Evolutionary conservation across 53 echinoderm and acorn worm genomes (phyloP).

Genomic region (Luidia sarsii): DNA sequence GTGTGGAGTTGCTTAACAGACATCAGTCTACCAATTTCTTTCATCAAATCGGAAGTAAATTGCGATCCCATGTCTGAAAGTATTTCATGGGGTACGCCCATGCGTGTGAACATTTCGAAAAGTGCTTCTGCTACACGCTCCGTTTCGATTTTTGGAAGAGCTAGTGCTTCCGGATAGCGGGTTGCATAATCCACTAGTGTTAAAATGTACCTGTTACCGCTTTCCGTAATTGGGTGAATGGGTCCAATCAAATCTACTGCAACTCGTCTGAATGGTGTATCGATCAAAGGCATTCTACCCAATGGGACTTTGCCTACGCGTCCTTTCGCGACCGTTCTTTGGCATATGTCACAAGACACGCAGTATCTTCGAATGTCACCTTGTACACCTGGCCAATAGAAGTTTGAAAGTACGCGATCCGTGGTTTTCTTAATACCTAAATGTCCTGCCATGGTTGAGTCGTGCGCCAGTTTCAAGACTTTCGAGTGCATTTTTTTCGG

Average conservation of each 20-base stretch:
- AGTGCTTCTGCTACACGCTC: constrained; percentile 50
- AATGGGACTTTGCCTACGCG: constrained; percentile 32
- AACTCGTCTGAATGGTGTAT: constrained; percentile 22
- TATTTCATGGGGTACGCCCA: constrained; percentile 61
- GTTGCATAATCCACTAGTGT: constrained; percentile 42
- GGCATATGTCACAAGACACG: constrained; percentile 61
- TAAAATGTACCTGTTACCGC: constrained; percentile 48
- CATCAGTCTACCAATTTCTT: constrained; percentile 50
- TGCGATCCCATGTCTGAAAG: constrained; percentile 49
- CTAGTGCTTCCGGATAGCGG: constrained; percentile 46
- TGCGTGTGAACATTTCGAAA: constrained; percentile 44
- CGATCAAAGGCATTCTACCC: background rate
- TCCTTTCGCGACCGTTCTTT: constrained; percentile 48
- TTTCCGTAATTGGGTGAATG: constrained; percentile 32
- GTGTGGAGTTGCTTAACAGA: constrained; percentile 40
- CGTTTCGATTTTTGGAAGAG: constrained; percentile 39
- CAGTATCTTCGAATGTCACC: constrained; percentile 35
- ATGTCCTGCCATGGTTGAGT: constrained; percentile 44
- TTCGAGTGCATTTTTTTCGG: constrained; percentile 4
- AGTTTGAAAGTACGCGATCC: constrained; percentile 30
- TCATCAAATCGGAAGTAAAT: constrained; percentile 47
- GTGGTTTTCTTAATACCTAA: constrained; percentile 21
- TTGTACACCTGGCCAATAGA: constrained; percentile 52
- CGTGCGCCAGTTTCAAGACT: constrained; percentile 40
- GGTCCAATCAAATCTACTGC: constrained; percentile 59